Evolutionary conservation across 2,797 vertebrate species (phyloP).

Genomic region (Parotocinclus haroldoi): DNA sequence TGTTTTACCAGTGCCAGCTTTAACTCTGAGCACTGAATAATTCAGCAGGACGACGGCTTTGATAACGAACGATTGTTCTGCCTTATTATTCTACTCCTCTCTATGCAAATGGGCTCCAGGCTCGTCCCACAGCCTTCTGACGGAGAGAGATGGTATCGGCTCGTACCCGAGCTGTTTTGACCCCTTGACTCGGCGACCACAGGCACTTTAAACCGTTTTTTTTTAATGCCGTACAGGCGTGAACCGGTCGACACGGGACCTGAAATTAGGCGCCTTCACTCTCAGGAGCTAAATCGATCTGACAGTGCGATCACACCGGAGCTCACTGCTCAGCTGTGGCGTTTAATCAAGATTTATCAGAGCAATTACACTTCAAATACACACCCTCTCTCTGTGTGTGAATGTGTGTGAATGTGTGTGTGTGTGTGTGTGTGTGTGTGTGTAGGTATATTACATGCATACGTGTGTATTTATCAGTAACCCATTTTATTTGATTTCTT

Average conservation of each 20-base stretch:
- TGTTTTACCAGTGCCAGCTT: background rate
- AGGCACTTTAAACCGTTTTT: slow-evolving; percentile 3
- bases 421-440: slow-evolving; percentile 4
- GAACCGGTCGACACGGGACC: background rate
- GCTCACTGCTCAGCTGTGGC: slow-evolving; percentile 44
- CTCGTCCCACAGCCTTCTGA: background rate
- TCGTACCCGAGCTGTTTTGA: too few relatives aligned
- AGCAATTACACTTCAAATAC: slow-evolving; percentile 51
- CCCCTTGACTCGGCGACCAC: background rate
- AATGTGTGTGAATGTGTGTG: slow-evolving; percentile 24
- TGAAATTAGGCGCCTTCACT: slow-evolving; percentile 29
- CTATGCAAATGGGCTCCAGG: slow-evolving; percentile 36
- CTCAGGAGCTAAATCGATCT: slow-evolving; percentile 43
- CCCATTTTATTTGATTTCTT: too few relatives aligned
- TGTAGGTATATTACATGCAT: slow-evolving; percentile 11
- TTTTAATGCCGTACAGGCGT: slow-evolving; percentile 20
- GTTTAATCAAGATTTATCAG: slow-evolving; percentile 56
- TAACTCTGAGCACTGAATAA: slow-evolving; percentile 28
- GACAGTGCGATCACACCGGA: slow-evolving; percentile 47
- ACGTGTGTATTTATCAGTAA: background rate
- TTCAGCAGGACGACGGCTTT: slow-evolving; percentile 30
- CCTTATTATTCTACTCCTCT: slow-evolving; percentile 5
- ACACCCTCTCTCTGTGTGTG: slow-evolving; percentile 40
- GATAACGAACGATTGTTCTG: slow-evolving; percentile 12
- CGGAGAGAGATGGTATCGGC: too few relatives aligned